These are phyloP conservation scores for Eumerus sabulonum DNA, from an alignment of 2,888 invertebrate genomes.

Conservation along the genomic window DNA sequence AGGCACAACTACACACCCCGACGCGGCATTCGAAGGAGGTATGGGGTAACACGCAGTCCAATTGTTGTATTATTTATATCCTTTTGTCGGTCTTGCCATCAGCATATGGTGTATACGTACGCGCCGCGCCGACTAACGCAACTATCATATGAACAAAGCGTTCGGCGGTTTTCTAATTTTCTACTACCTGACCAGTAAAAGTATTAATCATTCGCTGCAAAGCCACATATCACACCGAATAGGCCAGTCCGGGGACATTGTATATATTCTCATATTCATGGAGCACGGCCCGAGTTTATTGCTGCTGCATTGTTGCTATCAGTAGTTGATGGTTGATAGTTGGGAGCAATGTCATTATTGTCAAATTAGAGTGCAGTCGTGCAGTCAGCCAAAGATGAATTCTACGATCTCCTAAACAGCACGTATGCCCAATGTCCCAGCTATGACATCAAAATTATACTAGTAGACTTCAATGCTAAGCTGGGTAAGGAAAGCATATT, in stretches of 20 bases:
- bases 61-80: slow-evolving; percentile 69
- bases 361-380: too few species aligned
- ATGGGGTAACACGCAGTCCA: slow-evolving; percentile 60
- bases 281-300: slow-evolving; percentile 6
- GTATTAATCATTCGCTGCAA: slow-evolving; percentile 46
- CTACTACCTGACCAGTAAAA: slow-evolving; percentile 42
- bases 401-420: too few species aligned
- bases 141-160: slow-evolving; percentile 49
- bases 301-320: too few species aligned
- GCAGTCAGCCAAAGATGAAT: too few species aligned
- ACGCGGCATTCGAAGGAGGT: slow-evolving; percentile 17
- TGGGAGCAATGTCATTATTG: too few species aligned
- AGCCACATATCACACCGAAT: slow-evolving; percentile 34
- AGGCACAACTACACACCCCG: neutral
- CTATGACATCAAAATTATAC: too few species aligned
- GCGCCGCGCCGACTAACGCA: neutral
- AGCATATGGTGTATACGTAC: slow-evolving; percentile 40
- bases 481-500: too few species aligned
- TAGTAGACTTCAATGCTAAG: too few species aligned
- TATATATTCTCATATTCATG: slow-evolving; percentile 32
- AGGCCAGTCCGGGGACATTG: slow-evolving; percentile 1
- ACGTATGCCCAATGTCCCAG: too few species aligned
- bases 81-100: slow-evolving; percentile 58
- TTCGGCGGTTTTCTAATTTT: slow-evolving; percentile 47
- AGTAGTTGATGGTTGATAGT: too few species aligned